Evolutionary conservation across 2,888 invertebrate genomes (phyloP), one percentile per base, ranked within the genome.

Genomic region (Volucella inanis): DNA sequence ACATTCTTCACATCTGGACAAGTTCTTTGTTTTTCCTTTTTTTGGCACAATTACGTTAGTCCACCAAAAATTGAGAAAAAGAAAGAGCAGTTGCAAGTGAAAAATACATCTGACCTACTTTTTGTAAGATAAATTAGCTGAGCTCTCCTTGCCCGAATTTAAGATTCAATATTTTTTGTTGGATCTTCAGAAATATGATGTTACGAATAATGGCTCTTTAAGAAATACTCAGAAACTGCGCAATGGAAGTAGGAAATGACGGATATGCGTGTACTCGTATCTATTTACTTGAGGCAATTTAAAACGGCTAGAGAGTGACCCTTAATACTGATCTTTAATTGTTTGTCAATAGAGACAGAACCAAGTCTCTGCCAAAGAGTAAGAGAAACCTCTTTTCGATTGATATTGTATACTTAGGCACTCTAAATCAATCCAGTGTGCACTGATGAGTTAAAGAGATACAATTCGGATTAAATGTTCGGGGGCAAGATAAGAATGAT

Each of bases 71-170:
- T 64, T 78, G 55, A 55, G 18, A 57, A 38, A 31, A 41, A 52
- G 49, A 22, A 54, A 6, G 57, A 14, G 14, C 45, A 8, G 31
- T 55, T 55, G n/a, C 55, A 22, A 31, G 43, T 14, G 43, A 43
- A 12, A 62, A 47, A 55, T 12, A 71, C 77, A 78, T 64, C 15
- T 71, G 77, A 78, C 77, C 77, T 64, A 78, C 38, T 78, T 72
- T 14, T 10, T 61, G 15, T 49, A 31, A 31, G 61, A 22, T 22
- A 18, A 68, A 61, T 61, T 55, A 22, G 54, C 31, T 31, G 31
- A 45, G 10, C 39, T 59, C 61, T 18, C 10, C 18, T 61, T 18
- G 8, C 11, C 18, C n/a, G 10, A 49, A 54, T 54, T n/a, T 59
- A 52, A 38, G 0, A 6, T 76, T 61, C 10, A 76, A 67, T 68